Evolutionary conservation across 2,797 vertebrate genomes (phyloP), one percentile per base, ranked within the genome.

Genomic region (Vireo griseus): DNA sequence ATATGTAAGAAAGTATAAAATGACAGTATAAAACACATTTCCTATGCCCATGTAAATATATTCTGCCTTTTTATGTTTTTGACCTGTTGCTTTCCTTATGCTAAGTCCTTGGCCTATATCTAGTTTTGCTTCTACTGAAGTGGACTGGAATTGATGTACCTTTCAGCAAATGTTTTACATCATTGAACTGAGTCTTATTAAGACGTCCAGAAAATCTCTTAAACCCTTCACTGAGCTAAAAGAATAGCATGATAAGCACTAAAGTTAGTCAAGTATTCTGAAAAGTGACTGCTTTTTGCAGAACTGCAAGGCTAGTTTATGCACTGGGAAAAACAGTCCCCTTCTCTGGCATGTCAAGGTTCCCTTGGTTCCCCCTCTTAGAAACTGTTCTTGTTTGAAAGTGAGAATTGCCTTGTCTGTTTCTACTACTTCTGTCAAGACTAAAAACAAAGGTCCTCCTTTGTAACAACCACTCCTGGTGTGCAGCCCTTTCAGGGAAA

Each of bases 91-190:
- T 84, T 86, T 78, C 57, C 42, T 74, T 65, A 69, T 35, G 28
- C 9, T 5, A 65, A 84, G 20, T 66, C 21, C 28, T 61, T 26
- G 58, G 58, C 20, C 45, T 58, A 0, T 19, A 62, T 48, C 76
- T 77, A 25, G 31, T 52, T 86, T 63, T 76, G 8, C 73, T 91
- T 86, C 72, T 84, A 19, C 45, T 86, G 42, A 88, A 75, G 58
- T 72, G 26, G 26, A 69, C 58, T 51, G 44, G 62, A 92, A 95
- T 66, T 75, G 69, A 96, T 66, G 51, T 39, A 93, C 47, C 69
- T 88, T 94, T 94, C 94, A 95, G 73, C 79, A 88, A 90, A 90
- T 45, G 69, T 88, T 95, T 91, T 95, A 88, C 76, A 78, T 76
- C 88, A 88, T 55, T 94, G 92, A 94, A 51, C 82, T 86, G 66